Evolutionary conservation across 2,888 invertebrate genomes (phyloP), one percentile per base, ranked within the genome.

Genomic region (Spisula subtruncata): DNA sequence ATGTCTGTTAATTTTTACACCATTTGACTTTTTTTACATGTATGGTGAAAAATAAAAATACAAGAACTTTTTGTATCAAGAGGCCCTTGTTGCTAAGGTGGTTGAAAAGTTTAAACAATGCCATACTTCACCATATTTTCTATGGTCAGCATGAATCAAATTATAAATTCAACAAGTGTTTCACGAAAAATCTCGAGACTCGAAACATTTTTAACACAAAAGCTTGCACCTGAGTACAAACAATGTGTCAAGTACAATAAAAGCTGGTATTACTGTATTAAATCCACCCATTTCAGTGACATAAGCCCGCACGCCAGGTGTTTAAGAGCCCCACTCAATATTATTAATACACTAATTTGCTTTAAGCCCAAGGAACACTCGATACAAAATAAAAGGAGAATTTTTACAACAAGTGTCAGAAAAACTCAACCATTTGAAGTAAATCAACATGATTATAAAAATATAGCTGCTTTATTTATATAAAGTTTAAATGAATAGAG

Each of bases 241-340:
- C 75, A 75, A 35, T 32, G 35, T 75, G 75, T 75, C 75, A 75
- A 75, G 75, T 32, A 32, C 75, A 75, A 35, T 75, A 75, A 75
- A 75, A 75, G 35, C 75, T 32, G 75, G 75, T 75, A 75, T 75
- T 75, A 75, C 75, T 5, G 35, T 32, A 75, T 32, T 75, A 75
- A 75, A 75, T 75, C 75, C 32, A 0, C 12, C 75, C 75, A 75
- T 35, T 75, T 32, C 12, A 12, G 32, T 25, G 81, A 81, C 81
- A 51, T 56, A 56, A 75, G 71, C 46, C 48, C 66, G 56, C 71
- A 46, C 51, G 75, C 16, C 84, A 84, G 84, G 84, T 84, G 84
- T 71, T 84, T 84, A 75, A 84, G 84, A 71, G 84, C 46, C 32
- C 41, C 75, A 84, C 84, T 84, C 48, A 71, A 84, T 71, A 84